Conservation (phyloP, 2,113 vertebrate species). For the Lasiurus borealis region DNA sequence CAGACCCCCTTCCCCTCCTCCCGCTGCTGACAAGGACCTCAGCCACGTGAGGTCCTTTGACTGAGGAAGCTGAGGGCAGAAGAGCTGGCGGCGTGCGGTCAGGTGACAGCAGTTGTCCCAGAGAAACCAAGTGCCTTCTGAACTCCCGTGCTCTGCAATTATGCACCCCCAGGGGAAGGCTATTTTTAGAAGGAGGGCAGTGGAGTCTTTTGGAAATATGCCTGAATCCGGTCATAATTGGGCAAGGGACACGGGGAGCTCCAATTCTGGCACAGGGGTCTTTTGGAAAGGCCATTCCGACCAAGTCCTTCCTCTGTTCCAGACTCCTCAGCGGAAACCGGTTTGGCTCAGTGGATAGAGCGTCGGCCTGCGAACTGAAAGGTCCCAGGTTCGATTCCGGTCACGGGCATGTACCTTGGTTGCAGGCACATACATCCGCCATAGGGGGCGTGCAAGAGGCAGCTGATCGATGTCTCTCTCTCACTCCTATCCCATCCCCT, state of each 20-base stretch:
- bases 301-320: not conserved
- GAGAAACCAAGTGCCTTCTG: not conserved
- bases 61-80: not conserved
- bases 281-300: not conserved
- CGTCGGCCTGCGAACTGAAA: no score
- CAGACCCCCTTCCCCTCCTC: not conserved
- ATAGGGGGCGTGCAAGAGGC: no score
- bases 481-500: not conserved
- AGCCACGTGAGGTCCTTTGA: not conserved
- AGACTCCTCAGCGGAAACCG: not conserved
- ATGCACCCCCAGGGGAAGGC: constrained; percentile 29
- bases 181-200: constrained; percentile 74
- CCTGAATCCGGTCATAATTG: constrained; percentile 61
- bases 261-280: constrained; percentile 33
- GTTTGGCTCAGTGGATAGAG: no score
- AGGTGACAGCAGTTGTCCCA: not conserved
- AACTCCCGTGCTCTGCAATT: not conserved
- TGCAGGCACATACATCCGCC: no score
- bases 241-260: constrained; percentile 30
- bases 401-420: no score
- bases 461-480: no score
- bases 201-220: constrained; percentile 63
- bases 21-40: rapidly evolving
- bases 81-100: rapidly evolving
- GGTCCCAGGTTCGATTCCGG: no score